Evolutionary conservation across 2,797 vertebrate species (phyloP).

Genomic region (Chrosomus eos): DNA sequence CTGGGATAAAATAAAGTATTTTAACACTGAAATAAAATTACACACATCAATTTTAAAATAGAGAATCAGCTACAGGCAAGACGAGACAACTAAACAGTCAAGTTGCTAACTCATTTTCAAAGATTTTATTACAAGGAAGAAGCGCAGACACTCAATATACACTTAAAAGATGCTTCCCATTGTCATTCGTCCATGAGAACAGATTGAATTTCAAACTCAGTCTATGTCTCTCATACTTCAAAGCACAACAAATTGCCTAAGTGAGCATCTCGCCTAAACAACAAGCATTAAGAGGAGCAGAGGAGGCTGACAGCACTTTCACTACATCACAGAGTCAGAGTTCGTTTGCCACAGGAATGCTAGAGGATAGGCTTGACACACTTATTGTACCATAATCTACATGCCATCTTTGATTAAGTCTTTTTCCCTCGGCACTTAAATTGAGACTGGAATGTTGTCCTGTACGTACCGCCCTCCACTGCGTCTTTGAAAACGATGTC

Average conservation of each 20-base stretch:
- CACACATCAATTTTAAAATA: constrained; percentile 1
- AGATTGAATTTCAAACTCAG: constrained; percentile 22
- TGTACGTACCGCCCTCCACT: neutral
- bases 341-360: constrained; percentile 27
- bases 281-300: constrained; percentile 21
- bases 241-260: constrained; percentile 40
- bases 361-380: constrained; percentile 42
- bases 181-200: neutral
- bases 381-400: constrained; percentile 40
- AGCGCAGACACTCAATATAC: neutral
- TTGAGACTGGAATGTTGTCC: constrained; percentile 13
- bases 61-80: constrained; percentile 6
- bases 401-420: constrained; percentile 38
- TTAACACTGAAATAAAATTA: neutral
- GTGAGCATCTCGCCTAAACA: constrained; percentile 17
- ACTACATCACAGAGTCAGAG: constrained; percentile 33
- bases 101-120: constrained; percentile 23
- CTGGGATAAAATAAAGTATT: neutral
- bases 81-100: neutral
- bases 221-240: constrained; percentile 30
- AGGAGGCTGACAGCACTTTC: constrained; percentile 47
- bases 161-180: constrained; percentile 12
- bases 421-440: constrained; percentile 23
- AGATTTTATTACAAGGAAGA: neutral
- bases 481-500: constrained; percentile 25